Percentiles rank a stretch among this genome's conserved stretches.
phyloP scores from a whole-genome alignment of 2,888 invertebrate species.

The Dasysyrphus albostriatus region DNA sequence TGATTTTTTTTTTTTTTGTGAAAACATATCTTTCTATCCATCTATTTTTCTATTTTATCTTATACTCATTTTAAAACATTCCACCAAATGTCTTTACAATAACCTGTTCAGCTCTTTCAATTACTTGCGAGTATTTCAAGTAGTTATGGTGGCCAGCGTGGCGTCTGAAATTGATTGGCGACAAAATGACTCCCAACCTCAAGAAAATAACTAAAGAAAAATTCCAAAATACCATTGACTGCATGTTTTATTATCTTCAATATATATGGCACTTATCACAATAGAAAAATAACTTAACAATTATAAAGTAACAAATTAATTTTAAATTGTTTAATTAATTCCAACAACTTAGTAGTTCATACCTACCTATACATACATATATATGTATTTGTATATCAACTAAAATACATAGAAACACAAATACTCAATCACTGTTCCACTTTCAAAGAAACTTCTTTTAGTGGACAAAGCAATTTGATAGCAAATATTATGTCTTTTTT shows the following conservation, averaged over 20 bases:
- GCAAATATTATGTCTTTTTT: conserved; percentile 8
- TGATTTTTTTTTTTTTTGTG: too few relatives aligned
- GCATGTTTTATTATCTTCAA: not conserved
- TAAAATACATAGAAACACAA: conserved; percentile 8
- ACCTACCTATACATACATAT: not conserved
- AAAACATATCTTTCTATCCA: too few relatives aligned
- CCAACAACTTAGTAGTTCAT: not conserved
- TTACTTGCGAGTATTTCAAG: too few relatives aligned
- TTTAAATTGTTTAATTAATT: conserved; percentile 4
- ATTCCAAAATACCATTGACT: not conserved
- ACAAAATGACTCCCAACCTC: not conserved
- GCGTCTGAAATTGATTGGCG: not conserved
- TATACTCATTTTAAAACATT: too few relatives aligned
- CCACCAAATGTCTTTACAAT: too few relatives aligned
- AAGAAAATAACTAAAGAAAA: too few relatives aligned
- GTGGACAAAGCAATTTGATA: conserved; percentile 33
- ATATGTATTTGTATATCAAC: too few relatives aligned
- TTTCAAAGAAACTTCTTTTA: not conserved
- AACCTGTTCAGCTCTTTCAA: too few relatives aligned
- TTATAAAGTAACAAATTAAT: not conserved
- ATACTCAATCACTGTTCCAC: conserved; percentile 21
- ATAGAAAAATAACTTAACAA: not conserved
- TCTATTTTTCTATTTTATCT: too few relatives aligned
- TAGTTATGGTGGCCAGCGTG: too few relatives aligned
- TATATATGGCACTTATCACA: not conserved